Percentiles rank a stretch among this genome's conserved stretches.
These are phyloP conservation scores for Pristionchus maxplancki DNA, from an alignment of 2,888 invertebrate genomes.

Conservation along the genomic window DNA sequence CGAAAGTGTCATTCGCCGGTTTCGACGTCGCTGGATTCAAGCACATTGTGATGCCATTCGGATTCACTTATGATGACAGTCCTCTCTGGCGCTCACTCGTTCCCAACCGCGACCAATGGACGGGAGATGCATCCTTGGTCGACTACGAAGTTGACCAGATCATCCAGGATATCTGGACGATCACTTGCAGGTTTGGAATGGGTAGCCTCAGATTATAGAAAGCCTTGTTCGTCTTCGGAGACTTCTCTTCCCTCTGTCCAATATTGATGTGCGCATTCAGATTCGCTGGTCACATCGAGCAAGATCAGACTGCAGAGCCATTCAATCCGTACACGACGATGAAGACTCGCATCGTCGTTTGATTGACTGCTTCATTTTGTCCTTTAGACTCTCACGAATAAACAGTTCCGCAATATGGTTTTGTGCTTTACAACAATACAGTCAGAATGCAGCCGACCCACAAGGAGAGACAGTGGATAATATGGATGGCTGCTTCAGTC, in stretches of 20 bases:
- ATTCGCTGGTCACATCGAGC: neutral
- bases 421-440: no score
- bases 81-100: neutral
- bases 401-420: no score
- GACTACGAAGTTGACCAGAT: neutral
- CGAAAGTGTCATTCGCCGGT: neutral
- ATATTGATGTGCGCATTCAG: no score
- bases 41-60: constrained; percentile 27
- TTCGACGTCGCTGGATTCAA: neutral
- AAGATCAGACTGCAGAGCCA: neutral
- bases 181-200: neutral
- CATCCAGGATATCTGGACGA: neutral
- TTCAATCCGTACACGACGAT: neutral
- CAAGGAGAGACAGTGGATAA: no score
- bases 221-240: neutral
- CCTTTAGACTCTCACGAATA: no score
- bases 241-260: no score
- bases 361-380: neutral
- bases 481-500: no score
- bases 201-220: neutral
- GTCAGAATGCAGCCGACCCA: no score
- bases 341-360: neutral
- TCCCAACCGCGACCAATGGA: neutral
- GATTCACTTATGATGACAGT: constrained; percentile 28
- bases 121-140: neutral